phyloP scores from a whole-genome alignment of 2,797 vertebrate genomes.

The Echiichthys vipera region DNA sequence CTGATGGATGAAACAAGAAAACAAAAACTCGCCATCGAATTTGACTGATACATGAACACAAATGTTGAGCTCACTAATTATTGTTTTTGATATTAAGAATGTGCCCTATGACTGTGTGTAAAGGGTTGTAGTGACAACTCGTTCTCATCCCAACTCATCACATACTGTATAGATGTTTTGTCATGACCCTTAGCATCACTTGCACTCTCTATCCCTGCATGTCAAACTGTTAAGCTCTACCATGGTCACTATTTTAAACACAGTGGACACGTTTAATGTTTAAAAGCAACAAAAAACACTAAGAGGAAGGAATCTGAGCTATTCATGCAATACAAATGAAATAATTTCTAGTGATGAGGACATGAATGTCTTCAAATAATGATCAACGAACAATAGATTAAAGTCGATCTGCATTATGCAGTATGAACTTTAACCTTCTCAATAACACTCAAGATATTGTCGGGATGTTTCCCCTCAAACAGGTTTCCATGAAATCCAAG shows the following conservation, averaged over 20 bases:
- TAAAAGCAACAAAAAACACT: too few species aligned
- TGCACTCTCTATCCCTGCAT: too few species aligned
- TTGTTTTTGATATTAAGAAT: background rate
- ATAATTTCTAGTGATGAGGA: background rate
- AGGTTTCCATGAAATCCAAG: background rate
- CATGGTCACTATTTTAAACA: too few species aligned
- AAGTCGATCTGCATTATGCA: background rate
- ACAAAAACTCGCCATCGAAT: background rate
- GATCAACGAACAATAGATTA: background rate
- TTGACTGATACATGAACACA: background rate
- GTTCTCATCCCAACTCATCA: too few species aligned
- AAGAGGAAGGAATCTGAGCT: background rate
- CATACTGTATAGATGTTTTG: too few species aligned
- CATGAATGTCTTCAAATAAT: background rate
- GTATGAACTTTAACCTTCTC: background rate
- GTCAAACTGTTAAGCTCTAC: too few species aligned
- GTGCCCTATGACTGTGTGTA: background rate
- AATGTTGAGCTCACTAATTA: background rate
- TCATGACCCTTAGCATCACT: too few species aligned
- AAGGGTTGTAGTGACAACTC: background rate
- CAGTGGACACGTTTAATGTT: too few species aligned
- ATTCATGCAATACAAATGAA: background rate
- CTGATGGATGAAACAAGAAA: slow-evolving; percentile 12
- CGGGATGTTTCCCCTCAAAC: background rate
- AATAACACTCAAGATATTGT: background rate